phyloP scores from a whole-genome alignment of 2,888 invertebrate species.

The Cactoblastis cactorum region DNA sequence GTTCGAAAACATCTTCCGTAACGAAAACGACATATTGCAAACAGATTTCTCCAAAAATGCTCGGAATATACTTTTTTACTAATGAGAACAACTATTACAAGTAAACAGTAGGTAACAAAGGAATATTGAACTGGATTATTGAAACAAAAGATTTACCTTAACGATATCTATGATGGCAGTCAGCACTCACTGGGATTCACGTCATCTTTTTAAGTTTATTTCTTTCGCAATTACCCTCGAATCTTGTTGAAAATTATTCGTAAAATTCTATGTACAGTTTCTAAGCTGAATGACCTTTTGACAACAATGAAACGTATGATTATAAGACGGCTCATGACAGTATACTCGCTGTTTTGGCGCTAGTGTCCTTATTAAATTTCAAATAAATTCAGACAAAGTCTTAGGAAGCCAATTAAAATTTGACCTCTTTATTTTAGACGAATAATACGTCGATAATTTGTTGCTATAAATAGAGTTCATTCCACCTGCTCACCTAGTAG shows the following conservation, averaged over 20 bases:
- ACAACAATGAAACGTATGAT: constrained; percentile 24
- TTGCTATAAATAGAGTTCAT: constrained; percentile 13
- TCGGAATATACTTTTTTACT: background rate
- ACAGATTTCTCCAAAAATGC: background rate
- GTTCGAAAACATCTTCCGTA: constrained; percentile 66
- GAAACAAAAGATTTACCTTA: constrained; percentile 30
- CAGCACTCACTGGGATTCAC: constrained; percentile 30
- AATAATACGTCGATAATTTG: constrained; percentile 17
- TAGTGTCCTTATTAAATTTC: background rate
- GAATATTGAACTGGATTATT: constrained; percentile 12
- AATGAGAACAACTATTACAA: constrained; percentile 6
- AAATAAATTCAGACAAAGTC: background rate
- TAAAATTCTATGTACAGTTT: constrained; percentile 17
- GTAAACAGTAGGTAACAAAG: constrained; percentile 11
- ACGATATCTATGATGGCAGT: constrained; percentile 20
- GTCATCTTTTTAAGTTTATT: constrained; percentile 30
- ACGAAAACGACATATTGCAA: constrained; percentile 63
- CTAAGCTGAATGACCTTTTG: constrained; percentile 9
- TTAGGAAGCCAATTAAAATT: background rate
- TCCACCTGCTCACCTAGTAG: background rate
- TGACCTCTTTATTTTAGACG: constrained; percentile 4
- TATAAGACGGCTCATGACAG: constrained; percentile 24
- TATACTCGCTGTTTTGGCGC: constrained; percentile 15
- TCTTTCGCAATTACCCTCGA: constrained; percentile 43
- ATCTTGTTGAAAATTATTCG: constrained; percentile 21